phyloP scores from a whole-genome alignment of 2,888 invertebrate species.

The Ctena decussata region DNA sequence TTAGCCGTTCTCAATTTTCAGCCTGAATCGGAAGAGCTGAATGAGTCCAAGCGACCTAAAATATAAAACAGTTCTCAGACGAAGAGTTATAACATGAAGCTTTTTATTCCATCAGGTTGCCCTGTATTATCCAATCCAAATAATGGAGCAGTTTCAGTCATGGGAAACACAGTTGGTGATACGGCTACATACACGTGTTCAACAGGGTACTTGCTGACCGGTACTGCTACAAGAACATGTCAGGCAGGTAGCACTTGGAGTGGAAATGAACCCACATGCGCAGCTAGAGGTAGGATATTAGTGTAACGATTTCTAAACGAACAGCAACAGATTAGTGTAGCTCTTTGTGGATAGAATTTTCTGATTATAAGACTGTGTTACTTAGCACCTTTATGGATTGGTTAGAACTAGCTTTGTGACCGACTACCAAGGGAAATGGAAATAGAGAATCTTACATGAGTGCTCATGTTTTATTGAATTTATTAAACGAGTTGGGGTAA shows the following conservation, averaged over 20 bases:
- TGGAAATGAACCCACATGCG: neutral
- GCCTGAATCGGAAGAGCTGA: too few relatives aligned
- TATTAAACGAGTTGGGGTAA: too few relatives aligned
- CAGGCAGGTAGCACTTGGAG: constrained; percentile 39
- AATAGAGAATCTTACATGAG: too few relatives aligned
- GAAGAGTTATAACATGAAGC: too few relatives aligned
- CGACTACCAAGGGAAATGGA: neutral
- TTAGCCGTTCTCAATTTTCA: too few relatives aligned
- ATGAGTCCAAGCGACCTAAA: too few relatives aligned
- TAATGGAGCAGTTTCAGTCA: constrained; percentile 23
- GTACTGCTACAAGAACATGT: constrained; percentile 37
- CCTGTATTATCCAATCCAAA: constrained; percentile 18
- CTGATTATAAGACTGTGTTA: too few relatives aligned
- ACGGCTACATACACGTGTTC: constrained; percentile 34
- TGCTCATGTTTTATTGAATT: too few relatives aligned
- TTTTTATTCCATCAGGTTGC: too few relatives aligned
- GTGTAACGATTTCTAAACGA: too few relatives aligned
- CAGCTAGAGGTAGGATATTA: neutral
- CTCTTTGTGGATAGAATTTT: neutral
- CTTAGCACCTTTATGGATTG: neutral
- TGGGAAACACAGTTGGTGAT: constrained; percentile 32
- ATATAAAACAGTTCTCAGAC: too few relatives aligned
- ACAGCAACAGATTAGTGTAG: neutral
- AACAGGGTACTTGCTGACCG: constrained; percentile 42
- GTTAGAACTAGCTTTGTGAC: neutral